A percentile compares a stretch with the other conserved stretches of the same genome.
Evolutionary conservation across 2,888 invertebrate species (phyloP).

Genomic region (Chrysina gloriosa): DNA sequence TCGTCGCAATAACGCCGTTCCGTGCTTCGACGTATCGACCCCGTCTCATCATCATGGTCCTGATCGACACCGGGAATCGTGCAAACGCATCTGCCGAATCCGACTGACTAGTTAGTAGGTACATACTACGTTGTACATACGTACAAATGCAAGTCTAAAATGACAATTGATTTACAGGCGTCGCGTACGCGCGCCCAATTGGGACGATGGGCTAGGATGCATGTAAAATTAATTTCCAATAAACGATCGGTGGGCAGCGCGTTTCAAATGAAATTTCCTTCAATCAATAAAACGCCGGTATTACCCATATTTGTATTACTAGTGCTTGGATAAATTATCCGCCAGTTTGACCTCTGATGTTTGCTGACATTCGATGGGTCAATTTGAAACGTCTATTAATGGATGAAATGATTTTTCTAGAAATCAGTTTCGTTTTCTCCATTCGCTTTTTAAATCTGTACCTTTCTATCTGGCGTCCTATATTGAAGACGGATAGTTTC

Average conservation of each 20-base stretch:
- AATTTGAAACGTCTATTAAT: too few species aligned
- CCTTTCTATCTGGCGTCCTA: too few species aligned
- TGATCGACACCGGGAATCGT: neutral
- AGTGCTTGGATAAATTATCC: neutral
- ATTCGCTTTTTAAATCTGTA: too few species aligned
- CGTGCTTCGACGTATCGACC: neutral
- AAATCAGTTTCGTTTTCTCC: too few species aligned
- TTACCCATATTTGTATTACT: neutral
- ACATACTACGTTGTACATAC: too few species aligned
- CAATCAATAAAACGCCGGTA: slow-evolving; percentile 7
- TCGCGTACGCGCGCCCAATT: too few species aligned
- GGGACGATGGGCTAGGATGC: too few species aligned
- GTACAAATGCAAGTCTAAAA: neutral
- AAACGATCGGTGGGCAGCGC: slow-evolving; percentile 21
- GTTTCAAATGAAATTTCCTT: slow-evolving; percentile 34
- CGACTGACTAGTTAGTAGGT: too few species aligned
- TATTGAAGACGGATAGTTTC: too few species aligned
- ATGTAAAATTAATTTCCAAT: slow-evolving; percentile 38
- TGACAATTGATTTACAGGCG: slow-evolving; percentile 25
- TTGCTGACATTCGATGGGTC: neutral
- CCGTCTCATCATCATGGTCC: neutral
- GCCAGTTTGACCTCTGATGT: neutral
- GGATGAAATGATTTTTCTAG: too few species aligned
- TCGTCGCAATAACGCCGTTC: neutral
- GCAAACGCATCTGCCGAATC: neutral